Evolutionary conservation across 1,140 invertebrate species (phyloP).

Genomic region (Drosophila orosa): DNA sequence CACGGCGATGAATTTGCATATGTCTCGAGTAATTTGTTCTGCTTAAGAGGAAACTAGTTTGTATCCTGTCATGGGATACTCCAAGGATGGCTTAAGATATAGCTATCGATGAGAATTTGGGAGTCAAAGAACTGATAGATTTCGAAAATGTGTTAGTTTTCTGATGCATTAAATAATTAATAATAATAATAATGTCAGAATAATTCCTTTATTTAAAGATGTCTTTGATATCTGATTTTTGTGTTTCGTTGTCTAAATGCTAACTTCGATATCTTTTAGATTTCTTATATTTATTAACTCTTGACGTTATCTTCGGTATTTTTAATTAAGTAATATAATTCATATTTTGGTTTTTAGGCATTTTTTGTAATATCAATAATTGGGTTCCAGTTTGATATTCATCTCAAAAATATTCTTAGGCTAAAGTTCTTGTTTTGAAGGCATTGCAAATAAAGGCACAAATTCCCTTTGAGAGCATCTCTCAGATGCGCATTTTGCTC

Average conservation of each 20-base stretch:
- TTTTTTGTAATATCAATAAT: neutral
- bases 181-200: neutral
- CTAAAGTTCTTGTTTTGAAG: neutral
- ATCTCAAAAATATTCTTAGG: neutral
- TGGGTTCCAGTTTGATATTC: neutral
- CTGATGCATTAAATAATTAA: neutral
- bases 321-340: neutral
- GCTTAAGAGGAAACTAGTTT: conserved; percentile 68
- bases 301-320: too few species aligned
- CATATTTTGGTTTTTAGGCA: too few species aligned
- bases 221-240: too few species aligned
- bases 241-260: too few species aligned
- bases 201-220: neutral
- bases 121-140: neutral
- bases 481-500: conserved; percentile 20
- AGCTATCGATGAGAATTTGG: neutral
- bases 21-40: conserved; percentile 63
- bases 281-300: too few species aligned
- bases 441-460: neutral
- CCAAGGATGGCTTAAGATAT: neutral
- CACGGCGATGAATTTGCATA: conserved; percentile 68
- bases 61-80: conserved; percentile 64
- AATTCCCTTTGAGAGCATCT: neutral
- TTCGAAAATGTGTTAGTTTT: neutral
- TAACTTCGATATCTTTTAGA: too few species aligned